Base-by-base conservation (phyloP, 2,888 invertebrate species). In the Morpho achilles region DNA sequence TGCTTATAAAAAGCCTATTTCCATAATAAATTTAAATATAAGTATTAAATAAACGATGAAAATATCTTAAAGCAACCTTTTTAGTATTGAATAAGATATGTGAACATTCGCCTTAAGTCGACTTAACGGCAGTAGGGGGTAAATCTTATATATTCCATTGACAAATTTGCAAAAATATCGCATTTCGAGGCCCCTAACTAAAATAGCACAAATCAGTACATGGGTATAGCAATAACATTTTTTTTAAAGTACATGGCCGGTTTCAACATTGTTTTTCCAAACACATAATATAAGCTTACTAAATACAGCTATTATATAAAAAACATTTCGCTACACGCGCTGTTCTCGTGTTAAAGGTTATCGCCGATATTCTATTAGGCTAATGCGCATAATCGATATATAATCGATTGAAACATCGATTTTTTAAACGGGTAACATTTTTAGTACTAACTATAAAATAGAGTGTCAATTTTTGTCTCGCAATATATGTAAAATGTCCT, bases 131-230 rank as follows among this genome's bases (percentile, higher is more conserved):
- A 68, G 66, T 66, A 61, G 58, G 66, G 62, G 59, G 54, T 62
- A 62, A 53, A 56, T 66, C 60, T 61, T 54, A 64, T 56, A 66
- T 60, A 64, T 49, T 57, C 50, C 51, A 56, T 56, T 59, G 62
- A 64, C 59, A 59, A 70, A 71, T 75, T 79, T 86, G 87, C 87
- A 87, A 87, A 87, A 87, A 86, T 86, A 87, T 83, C 81, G 83
- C 80, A 71, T 70, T 70, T 70, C 69, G 70, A 74, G 71, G 77
- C 73, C 76, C 80, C 82, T 82, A 69, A 71, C 67, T 69, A 75
- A 71, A 75, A 72, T 76, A 79, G 77, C 75, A 67, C 73, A 67
- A 72, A 69, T 82, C 79, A 82, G 79, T 85, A 84, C 82, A 74
- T 72, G 77, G 71, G 64, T 74, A 71, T 70, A 72, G 66, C 70